Conservation (phyloP, 2,888 invertebrate genomes). For the Crepidodera aurea region DNA sequence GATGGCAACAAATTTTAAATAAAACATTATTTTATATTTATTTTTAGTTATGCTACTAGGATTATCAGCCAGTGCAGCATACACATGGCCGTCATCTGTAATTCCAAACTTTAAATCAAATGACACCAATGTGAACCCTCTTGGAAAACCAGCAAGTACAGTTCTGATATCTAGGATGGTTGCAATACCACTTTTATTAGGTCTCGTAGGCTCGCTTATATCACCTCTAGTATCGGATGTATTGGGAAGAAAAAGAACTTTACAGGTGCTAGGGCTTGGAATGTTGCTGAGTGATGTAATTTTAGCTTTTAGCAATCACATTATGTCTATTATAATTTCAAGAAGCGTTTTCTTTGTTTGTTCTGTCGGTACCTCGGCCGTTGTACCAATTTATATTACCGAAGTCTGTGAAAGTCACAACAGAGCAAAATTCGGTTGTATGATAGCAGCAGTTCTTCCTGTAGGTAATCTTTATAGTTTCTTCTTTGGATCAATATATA, state of each 20-base stretch:
- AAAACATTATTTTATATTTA: no score
- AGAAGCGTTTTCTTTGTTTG: background rate
- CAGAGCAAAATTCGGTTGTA: constrained; percentile 23
- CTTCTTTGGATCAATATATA: constrained; percentile 16
- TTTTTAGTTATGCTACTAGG: background rate
- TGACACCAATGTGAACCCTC: background rate
- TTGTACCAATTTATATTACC: constrained; percentile 13
- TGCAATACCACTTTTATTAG: constrained; percentile 7
- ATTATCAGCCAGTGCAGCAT: background rate
- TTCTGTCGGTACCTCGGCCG: background rate
- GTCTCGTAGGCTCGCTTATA: background rate
- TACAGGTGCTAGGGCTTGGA: background rate
- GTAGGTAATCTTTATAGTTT: constrained; percentile 21
- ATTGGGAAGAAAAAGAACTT: constrained; percentile 12
- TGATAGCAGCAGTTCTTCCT: constrained; percentile 4
- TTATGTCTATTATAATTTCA: background rate
- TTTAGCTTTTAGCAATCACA: constrained; percentile 10
- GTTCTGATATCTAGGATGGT: constrained; percentile 12
- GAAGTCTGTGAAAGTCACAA: constrained; percentile 30
- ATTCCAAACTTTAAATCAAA: background rate
- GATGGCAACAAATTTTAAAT: no score
- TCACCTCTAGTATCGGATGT: constrained; percentile 6
- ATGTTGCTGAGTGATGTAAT: background rate
- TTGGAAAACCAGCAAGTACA: constrained; percentile 1
- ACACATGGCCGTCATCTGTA: constrained; percentile 12